Evolutionary conservation across 2,797 vertebrate species (phyloP), one percentile per base, ranked within the genome.

Genomic region (Percopsis omiscomaycus): DNA sequence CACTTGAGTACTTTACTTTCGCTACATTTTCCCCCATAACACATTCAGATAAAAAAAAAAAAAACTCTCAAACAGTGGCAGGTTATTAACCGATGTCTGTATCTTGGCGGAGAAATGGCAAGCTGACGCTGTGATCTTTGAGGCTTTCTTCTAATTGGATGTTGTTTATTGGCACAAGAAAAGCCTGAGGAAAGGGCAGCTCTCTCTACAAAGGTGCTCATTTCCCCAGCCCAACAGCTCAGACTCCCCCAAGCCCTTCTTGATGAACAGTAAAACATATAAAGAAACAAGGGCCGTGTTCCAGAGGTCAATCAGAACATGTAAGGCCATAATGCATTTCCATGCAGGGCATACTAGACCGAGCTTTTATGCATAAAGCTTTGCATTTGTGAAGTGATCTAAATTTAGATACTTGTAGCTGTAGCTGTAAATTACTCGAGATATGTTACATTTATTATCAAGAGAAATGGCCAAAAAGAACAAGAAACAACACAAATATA

Each of bases 141-240:
- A 85, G 77, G 59, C 78, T 73, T 79, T 74, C 47, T 16, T 75
- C 76, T 91, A 91, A 92, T 89, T 89, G 86, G 85, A 81, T 81
- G 72, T 77, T 89, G 83, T 86, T 89, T 89, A 89, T 87, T 85
- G 83, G 75, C 55, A 44, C 65, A 69, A 81, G 67, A 70, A 62
- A 73, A 73, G 73, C 64, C 72, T 51, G 8, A 64, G 73, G 69
- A 86, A 90, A 91, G 86, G 88, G 81, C 85, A 90, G 64, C 76
- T 80, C 73, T 80, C 64, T 66, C 66, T 71, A 64, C 73, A 68
- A 58, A 69, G 74, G 73, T 84, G 71, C 69, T 81, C 78, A 73
- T 82, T 86, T 84, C 69, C 55, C 29, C 9, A 69, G 69, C 45
- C 61, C 61, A 64, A 55, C 37, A 32, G 67, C 30, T 1, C 79